phyloP scores from a whole-genome alignment of 2,888 invertebrate species.

The Cartodere bifasciata region DNA sequence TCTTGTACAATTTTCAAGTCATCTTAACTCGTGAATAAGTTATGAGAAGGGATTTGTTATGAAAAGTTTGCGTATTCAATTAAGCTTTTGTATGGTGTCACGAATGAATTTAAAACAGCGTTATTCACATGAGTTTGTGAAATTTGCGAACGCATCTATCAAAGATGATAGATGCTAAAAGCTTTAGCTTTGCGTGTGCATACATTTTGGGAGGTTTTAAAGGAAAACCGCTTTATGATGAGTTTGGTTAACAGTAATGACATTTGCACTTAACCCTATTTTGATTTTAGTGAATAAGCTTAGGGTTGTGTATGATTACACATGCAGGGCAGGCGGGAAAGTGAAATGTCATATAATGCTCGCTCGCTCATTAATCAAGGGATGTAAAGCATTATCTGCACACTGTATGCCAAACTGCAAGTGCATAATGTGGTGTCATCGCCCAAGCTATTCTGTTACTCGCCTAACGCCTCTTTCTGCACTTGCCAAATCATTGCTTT shows the following conservation, averaged over 20 bases:
- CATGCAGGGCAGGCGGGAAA: constrained; percentile 19
- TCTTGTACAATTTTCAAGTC: no score
- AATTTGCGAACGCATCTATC: constrained; percentile 6
- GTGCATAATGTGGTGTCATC: constrained; percentile 28
- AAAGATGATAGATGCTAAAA: constrained; percentile 10
- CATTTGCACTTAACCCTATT: constrained; percentile 21
- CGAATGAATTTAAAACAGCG: no score
- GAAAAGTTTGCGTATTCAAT: no score
- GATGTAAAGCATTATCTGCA: constrained; percentile 28
- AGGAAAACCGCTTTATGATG: constrained; percentile 15
- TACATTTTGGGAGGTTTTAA: constrained; percentile 3
- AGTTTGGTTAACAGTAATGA: constrained; percentile 21
- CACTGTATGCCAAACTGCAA: constrained; percentile 14
- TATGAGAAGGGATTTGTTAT: no score
- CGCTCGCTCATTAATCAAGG: constrained; percentile 28
- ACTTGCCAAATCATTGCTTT: no score
- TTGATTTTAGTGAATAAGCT: constrained; percentile 21
- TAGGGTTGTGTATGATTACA: constrained; percentile 20
- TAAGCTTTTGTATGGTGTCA: no score
- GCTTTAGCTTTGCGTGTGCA: constrained; percentile 8
- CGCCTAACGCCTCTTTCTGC: constrained; percentile 11
- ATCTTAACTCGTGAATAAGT: no score
- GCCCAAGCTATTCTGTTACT: constrained; percentile 16
- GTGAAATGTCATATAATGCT: constrained; percentile 25
- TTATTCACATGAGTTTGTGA: no score